These are phyloP conservation scores for Opisthograptis luteolata DNA, from an alignment of 2,888 invertebrate genomes.

Conservation along the genomic window DNA sequence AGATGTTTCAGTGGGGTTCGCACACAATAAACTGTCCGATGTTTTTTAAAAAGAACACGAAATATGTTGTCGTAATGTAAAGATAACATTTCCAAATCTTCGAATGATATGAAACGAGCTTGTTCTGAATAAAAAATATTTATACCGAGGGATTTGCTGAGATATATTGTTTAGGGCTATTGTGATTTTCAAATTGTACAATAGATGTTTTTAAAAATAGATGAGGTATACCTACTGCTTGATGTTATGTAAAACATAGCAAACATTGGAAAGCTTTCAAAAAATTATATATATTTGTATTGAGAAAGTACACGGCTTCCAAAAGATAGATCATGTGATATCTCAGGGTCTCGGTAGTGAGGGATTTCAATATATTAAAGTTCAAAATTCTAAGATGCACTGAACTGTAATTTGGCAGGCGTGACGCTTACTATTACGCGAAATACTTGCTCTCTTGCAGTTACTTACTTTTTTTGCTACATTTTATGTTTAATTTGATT, in stretches of 20 bases:
- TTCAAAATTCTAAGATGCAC: no score
- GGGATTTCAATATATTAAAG: no score
- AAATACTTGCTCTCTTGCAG: no score
- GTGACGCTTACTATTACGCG: no score
- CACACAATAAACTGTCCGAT: conserved; percentile 24
- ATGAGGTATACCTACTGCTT: not conserved
- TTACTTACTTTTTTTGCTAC: no score
- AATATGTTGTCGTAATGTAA: conserved; percentile 16
- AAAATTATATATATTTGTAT: no score
- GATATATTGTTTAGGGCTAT: conserved; percentile 15
- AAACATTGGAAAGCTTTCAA: not conserved
- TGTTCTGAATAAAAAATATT: conserved; percentile 8
- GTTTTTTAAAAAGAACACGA: conserved; percentile 17
- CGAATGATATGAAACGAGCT: conserved; percentile 13
- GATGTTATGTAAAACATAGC: no score
- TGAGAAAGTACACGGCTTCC: not conserved
- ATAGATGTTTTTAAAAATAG: not conserved
- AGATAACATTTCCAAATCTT: conserved; percentile 18
- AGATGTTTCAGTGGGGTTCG: conserved; percentile 11
- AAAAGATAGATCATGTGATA: no score
- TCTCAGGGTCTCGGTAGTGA: no score
- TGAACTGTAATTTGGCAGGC: no score
- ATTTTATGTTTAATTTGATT: no score
- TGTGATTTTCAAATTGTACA: conserved; percentile 9
- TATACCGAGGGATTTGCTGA: conserved; percentile 12